These are phyloP conservation scores for Austrolebias charrua DNA, from an alignment of 2,797 vertebrate species.

Conservation along the genomic window DNA sequence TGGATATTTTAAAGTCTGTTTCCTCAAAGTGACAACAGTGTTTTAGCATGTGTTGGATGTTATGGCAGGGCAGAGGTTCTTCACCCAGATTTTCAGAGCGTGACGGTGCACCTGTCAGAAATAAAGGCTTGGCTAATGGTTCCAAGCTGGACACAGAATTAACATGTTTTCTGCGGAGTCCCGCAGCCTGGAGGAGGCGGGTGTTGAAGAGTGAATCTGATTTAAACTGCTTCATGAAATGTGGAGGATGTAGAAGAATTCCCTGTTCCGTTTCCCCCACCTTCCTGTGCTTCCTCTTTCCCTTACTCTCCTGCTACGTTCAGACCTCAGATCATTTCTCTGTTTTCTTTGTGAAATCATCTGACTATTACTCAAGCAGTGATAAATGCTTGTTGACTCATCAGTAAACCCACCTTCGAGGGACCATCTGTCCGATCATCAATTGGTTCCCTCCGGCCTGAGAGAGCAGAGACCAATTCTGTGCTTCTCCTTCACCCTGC, in stretches of 20 bases:
- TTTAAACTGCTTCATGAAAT: slow-evolving; percentile 42
- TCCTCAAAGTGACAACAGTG: background rate
- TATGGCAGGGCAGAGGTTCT: slow-evolving; percentile 1
- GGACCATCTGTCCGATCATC: slow-evolving; percentile 52
- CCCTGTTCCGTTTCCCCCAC: slow-evolving; percentile 28
- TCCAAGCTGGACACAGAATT: slow-evolving; percentile 50
- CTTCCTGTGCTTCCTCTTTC: slow-evolving; percentile 43
- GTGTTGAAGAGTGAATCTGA: slow-evolving; percentile 30
- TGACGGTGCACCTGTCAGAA: slow-evolving; percentile 70
- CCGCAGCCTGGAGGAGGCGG: slow-evolving; percentile 16
- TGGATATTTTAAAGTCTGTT: too few relatives aligned
- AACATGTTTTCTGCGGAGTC: slow-evolving; percentile 53
- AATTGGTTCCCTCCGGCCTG: slow-evolving; percentile 47
- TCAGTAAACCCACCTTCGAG: slow-evolving; percentile 56
- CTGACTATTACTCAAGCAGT: slow-evolving; percentile 25
- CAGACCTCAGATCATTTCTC: slow-evolving; percentile 29
- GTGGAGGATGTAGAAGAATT: slow-evolving; percentile 41
- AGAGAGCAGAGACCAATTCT: slow-evolving; percentile 21
- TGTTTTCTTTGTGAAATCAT: slow-evolving; percentile 67
- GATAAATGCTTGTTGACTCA: slow-evolving; percentile 62
- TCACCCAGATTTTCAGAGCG: slow-evolving; percentile 30
- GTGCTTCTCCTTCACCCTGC: slow-evolving; percentile 8
- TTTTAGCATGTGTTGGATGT: slow-evolving; percentile 28
- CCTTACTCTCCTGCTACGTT: slow-evolving; percentile 39
- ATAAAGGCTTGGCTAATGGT: slow-evolving; percentile 64